Evolutionary conservation across 1,140 invertebrate genomes (phyloP).

Genomic region (Achroia grisella): DNA sequence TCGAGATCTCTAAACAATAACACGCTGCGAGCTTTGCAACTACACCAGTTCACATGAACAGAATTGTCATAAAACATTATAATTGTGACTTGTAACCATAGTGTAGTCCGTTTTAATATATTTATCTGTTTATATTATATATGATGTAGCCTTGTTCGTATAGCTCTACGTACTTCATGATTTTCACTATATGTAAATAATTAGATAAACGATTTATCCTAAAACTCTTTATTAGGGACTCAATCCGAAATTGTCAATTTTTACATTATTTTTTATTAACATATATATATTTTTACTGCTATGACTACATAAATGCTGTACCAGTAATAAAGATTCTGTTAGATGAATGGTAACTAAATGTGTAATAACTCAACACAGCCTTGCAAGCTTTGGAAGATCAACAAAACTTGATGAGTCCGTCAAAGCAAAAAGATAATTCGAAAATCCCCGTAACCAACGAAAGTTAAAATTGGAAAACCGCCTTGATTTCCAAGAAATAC

Average conservation of each 20-base stretch:
- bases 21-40: constrained; percentile 24
- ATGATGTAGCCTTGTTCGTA: too few relatives aligned
- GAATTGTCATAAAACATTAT: constrained; percentile 3
- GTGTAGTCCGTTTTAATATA: too few relatives aligned
- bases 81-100: too few relatives aligned
- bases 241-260: too few relatives aligned
- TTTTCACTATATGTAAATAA: too few relatives aligned
- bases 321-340: constrained; percentile 11
- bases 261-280: too few relatives aligned
- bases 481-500: constrained; percentile 56
- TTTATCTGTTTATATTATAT: too few relatives aligned
- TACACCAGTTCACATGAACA: constrained; percentile 1
- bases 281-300: too few relatives aligned
- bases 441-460: constrained; percentile 44
- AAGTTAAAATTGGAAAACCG: constrained; percentile 64
- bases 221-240: too few relatives aligned
- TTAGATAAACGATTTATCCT: too few relatives aligned
- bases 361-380: not conserved
- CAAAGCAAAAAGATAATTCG: constrained; percentile 50
- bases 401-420: constrained; percentile 48
- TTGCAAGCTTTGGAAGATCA: constrained; percentile 34
- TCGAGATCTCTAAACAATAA: constrained; percentile 67
- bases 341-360: constrained; percentile 9
- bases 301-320: constrained; percentile 5
- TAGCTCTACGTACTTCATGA: too few relatives aligned